Evolutionary conservation across 2,797 vertebrate genomes (phyloP), one percentile per base, ranked within the genome.

Genomic region (Chaetodon trifasciatus): DNA sequence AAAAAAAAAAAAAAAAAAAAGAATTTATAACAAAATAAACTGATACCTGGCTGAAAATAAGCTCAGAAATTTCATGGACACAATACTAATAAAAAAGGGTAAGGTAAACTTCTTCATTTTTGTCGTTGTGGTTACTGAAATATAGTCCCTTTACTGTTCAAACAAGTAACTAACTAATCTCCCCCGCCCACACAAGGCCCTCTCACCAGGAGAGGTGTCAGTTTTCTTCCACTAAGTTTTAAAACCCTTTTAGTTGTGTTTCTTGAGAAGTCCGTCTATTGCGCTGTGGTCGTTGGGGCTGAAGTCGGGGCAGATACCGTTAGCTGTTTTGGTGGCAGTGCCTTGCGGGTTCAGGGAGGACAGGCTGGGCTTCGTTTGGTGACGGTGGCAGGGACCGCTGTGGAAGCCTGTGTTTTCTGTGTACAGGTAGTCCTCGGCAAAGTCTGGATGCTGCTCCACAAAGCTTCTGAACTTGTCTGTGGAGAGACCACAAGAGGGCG

Each of bases 261-360:
- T 99, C 96, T 98, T 97, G 76, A 89, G 81, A n/a, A 87, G 86
- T 49, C 91, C 87, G 37, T 89, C 87, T 63, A 60, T 92, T 76
- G 81, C 90, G 86, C 89, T 89, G 21, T 71, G 70, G 23, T 77
- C 91, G 91, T 95, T 85, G 60, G 97, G 97, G 85, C 96, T 97
- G 95, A 99, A 99, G 93, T 99, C 98, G 3, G 97, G 96, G 91
- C 98, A 99, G 95, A 99, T 97, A 72, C 98, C 98, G 46, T 99
- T 99, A 63, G 96, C 92, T 53, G 94, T 90, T 52, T 93, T 95
- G 49, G 70, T 84, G 84, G 92, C 88, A 78, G 89, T 89, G 88
- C 81, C 86, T 56, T 64, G 89, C 70, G 52, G 74, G 68, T 74
- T 78, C 11, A 64, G 60, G 64, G 76, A 72, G 57, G 89, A 73